A percentile compares a stretch with the other conserved stretches of the same genome.
Evolutionary conservation across 2,797 vertebrate genomes (phyloP).

Genomic region (Pampus argenteus): DNA sequence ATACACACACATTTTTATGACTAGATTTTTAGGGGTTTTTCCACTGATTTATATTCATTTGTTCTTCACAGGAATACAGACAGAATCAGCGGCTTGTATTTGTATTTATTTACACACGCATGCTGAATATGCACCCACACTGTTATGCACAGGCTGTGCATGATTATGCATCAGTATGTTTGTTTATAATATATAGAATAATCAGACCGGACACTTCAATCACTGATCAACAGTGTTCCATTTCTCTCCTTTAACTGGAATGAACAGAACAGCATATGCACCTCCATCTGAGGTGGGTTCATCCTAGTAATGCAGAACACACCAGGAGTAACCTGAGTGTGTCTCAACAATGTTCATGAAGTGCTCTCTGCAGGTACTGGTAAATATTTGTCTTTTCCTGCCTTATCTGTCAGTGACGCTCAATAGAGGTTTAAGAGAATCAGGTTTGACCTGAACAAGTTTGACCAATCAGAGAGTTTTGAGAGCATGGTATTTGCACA

Average conservation of each 20-base stretch:
- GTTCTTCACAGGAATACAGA: slow-evolving; percentile 15
- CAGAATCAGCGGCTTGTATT: slow-evolving; percentile 14
- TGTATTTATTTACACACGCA: slow-evolving; percentile 12
- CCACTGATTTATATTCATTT: slow-evolving; percentile 33
- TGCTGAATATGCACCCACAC: neutral
- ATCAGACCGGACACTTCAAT: neutral
- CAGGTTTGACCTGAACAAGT: no score
- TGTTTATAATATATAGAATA: neutral
- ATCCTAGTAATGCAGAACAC: slow-evolving; percentile 4
- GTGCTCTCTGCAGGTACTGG: slow-evolving; percentile 1
- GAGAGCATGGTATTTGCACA: no score
- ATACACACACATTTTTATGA: neutral
- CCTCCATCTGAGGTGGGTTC: neutral
- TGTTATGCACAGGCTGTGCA: neutral
- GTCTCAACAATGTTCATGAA: slow-evolving; percentile 30
- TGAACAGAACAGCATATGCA: slow-evolving; percentile 9
- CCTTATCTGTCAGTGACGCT: neutral
- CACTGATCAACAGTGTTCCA: neutral
- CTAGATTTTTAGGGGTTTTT: slow-evolving; percentile 19
- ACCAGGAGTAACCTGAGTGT: slow-evolving; percentile 13
- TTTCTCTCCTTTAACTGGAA: neutral
- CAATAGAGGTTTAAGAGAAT: neutral
- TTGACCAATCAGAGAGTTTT: no score
- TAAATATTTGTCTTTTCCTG: neutral
- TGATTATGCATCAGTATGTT: no score